Percentiles rank a stretch among this genome's conserved stretches.
Evolutionary conservation across 2,113 vertebrate species (phyloP).

Genomic region (Colinus virginianus): DNA sequence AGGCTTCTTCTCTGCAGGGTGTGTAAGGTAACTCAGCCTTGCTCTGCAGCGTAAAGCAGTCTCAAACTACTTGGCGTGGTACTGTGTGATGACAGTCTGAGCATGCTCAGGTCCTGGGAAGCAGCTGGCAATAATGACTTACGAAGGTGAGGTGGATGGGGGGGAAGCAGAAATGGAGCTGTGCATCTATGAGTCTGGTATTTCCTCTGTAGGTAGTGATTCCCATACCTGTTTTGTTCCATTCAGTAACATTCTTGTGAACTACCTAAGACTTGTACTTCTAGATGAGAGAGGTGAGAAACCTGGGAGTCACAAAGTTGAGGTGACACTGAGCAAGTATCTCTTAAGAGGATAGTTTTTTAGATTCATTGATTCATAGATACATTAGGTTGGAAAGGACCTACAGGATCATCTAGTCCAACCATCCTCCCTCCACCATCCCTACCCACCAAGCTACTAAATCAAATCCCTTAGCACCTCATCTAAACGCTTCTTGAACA

Average conservation of each 20-base stretch:
- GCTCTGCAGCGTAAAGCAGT: not conserved
- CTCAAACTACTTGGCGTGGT: not conserved
- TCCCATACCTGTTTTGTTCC: not conserved
- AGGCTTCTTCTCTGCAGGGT: not conserved
- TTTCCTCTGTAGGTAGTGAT: not conserved
- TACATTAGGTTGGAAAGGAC: too few species aligned
- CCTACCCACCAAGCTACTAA: too few species aligned
- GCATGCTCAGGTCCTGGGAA: not conserved
- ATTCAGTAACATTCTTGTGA: rapidly evolving
- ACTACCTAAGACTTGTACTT: not conserved
- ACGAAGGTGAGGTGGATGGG: not conserved
- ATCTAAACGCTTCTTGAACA: too few species aligned
- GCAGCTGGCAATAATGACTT: not conserved
- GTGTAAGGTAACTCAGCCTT: not conserved
- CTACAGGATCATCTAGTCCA: too few species aligned
- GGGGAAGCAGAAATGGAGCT: not conserved
- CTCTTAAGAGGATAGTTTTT: not conserved
- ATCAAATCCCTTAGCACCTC: too few species aligned
- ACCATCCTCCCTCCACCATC: too few species aligned
- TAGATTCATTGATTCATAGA: too few species aligned
- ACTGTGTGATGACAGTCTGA: not conserved
- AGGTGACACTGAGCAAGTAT: not conserved
- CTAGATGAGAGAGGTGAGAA: not conserved
- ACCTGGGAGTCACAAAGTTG: not conserved
- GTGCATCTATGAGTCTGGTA: not conserved